phyloP scores from a whole-genome alignment of 2,888 invertebrate species.

The Cylindroiulus punctatus region DNA sequence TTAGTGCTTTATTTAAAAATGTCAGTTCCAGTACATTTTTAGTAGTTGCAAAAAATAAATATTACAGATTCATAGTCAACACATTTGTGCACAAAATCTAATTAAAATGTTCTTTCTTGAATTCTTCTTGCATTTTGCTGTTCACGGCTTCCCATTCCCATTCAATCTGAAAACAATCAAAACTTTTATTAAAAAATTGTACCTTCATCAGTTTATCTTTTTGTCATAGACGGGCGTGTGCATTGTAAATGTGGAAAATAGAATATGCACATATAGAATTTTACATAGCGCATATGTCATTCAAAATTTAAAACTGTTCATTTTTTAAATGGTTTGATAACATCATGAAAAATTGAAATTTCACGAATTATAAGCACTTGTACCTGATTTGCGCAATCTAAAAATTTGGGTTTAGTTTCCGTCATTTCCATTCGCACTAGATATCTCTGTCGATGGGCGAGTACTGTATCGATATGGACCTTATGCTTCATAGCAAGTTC shows the following conservation, averaged over 20 bases:
- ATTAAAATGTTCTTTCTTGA: neutral
- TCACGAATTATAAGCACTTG: neutral
- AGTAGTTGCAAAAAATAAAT: too few species aligned
- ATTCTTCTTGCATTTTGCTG: slow-evolving; percentile 48
- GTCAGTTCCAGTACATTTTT: too few species aligned
- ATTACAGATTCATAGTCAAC: too few species aligned
- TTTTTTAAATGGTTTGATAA: neutral
- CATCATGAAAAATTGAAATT: too few species aligned
- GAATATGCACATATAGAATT: too few species aligned
- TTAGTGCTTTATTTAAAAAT: too few species aligned
- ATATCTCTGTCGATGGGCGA: slow-evolving; percentile 75
- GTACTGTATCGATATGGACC: slow-evolving; percentile 77
- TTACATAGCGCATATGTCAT: too few species aligned
- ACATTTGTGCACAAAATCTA: neutral
- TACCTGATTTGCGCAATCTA: slow-evolving; percentile 67
- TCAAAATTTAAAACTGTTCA: neutral
- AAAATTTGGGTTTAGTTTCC: slow-evolving; percentile 72
- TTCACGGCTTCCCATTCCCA: slow-evolving; percentile 35
- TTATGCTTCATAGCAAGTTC: slow-evolving; percentile 80
- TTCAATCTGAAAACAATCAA: neutral
- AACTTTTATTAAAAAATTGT: neutral
- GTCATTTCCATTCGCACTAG: slow-evolving; percentile 71
- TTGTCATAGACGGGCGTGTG: too few species aligned
- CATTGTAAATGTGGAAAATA: too few species aligned
- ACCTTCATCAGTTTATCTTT: neutral